phyloP scores from a whole-genome alignment of 2,888 invertebrate species.

The Escarpia spicata region DNA sequence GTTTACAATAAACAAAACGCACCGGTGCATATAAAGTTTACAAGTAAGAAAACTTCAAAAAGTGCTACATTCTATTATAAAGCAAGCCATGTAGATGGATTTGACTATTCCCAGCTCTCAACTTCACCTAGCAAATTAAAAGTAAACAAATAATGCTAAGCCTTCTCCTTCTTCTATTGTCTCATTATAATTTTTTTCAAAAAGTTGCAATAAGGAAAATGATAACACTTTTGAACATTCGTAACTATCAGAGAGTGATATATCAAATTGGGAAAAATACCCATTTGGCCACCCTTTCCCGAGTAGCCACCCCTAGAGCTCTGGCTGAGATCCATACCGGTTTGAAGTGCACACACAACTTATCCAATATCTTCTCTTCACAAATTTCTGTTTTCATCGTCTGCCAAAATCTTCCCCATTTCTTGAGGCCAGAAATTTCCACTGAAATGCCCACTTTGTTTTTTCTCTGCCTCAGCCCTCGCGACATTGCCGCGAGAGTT shows the following conservation, averaged over 20 bases:
- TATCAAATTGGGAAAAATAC: background rate
- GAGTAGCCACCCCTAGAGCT: background rate
- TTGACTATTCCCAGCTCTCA: background rate
- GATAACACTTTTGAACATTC: background rate
- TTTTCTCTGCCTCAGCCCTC: background rate
- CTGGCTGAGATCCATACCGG: slow-evolving; percentile 16
- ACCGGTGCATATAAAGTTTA: background rate
- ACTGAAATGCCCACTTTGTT: background rate
- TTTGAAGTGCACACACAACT: background rate
- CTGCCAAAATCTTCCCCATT: slow-evolving; percentile 5
- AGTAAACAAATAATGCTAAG: background rate
- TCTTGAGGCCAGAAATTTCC: background rate
- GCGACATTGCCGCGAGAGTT: slow-evolving; percentile 10
- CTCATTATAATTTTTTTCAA: background rate
- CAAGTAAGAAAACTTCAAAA: background rate
- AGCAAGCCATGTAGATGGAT: background rate
- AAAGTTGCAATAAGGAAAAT: background rate
- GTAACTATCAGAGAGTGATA: background rate
- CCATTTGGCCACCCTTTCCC: background rate
- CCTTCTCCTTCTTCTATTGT: background rate
- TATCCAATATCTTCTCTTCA: slow-evolving; percentile 12
- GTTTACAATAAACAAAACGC: background rate
- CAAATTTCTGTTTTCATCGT: background rate
- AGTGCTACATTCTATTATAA: background rate
- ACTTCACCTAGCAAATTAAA: background rate